Conservation (phyloP, 2,888 invertebrate genomes). For the Phania funesta region DNA sequence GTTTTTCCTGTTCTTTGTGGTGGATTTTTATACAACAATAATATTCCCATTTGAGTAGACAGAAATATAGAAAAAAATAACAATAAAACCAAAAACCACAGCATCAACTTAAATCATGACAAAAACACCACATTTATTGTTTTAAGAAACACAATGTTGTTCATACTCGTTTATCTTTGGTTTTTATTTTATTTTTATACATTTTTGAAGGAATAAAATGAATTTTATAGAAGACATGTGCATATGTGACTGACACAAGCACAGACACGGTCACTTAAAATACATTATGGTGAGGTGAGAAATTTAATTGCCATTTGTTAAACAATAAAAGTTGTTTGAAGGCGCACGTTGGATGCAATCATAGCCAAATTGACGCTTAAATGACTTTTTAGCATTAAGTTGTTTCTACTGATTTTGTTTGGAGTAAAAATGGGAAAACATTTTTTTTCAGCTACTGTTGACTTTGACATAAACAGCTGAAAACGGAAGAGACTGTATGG, state of each 20-base stretch:
- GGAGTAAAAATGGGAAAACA: too few relatives aligned
- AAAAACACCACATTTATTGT: conserved; percentile 44
- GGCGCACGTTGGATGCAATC: neutral
- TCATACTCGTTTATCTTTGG: conserved; percentile 4
- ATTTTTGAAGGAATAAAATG: neutral
- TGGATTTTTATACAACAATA: conserved; percentile 37
- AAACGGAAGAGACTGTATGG: too few relatives aligned
- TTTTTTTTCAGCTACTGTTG: too few relatives aligned
- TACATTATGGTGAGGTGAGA: neutral
- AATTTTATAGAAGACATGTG: neutral
- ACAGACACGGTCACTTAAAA: neutral
- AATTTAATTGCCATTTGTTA: neutral
- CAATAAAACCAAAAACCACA: conserved; percentile 12
- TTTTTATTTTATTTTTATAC: neutral
- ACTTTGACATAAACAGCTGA: too few relatives aligned
- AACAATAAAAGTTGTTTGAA: neutral
- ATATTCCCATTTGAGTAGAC: conserved; percentile 45
- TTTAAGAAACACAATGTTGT: conserved; percentile 44
- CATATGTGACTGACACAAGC: too few relatives aligned
- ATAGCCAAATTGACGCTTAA: too few relatives aligned
- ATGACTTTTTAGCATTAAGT: too few relatives aligned
- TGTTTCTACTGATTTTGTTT: too few relatives aligned
- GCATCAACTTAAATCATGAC: conserved; percentile 25
- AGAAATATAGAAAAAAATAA: neutral
- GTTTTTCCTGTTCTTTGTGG: neutral